A percentile compares a stretch with the other conserved stretches of the same genome.
Conservation (phyloP, 2,113 vertebrate species). For the Brachyhypopomus occidentalis region DNA sequence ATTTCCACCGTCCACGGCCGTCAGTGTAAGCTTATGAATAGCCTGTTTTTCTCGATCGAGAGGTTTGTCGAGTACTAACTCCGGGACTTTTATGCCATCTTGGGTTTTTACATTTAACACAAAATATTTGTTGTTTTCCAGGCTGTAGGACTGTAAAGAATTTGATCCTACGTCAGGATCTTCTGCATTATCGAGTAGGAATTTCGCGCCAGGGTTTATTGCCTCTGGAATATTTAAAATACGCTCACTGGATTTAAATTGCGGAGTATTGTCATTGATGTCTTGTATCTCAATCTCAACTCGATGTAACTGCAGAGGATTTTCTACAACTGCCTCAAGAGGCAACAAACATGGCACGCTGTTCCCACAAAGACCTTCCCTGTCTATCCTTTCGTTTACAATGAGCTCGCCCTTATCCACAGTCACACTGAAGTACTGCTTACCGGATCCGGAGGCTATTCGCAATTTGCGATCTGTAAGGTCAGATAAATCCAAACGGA, state of each 20-base stretch:
- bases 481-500: constrained; percentile 76
- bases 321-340: constrained; percentile 67
- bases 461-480: constrained; percentile 76
- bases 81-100: constrained; percentile 60
- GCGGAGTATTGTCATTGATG: constrained; percentile 75
- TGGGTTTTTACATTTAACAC: constrained; percentile 64
- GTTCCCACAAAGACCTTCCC: constrained; percentile 64
- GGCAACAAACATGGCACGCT: constrained; percentile 62
- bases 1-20: constrained; percentile 66
- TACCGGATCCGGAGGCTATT: constrained; percentile 76
- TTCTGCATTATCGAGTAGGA: constrained; percentile 59
- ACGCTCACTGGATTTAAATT: constrained; percentile 70
- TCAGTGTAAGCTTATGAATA: constrained; percentile 61
- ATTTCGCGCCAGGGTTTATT: constrained; percentile 67
- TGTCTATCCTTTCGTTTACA: constrained; percentile 65
- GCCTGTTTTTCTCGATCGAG: constrained; percentile 65
- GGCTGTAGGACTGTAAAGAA: constrained; percentile 52
- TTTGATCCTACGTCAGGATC: constrained; percentile 63
- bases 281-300: constrained; percentile 77
- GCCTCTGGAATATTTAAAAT: constrained; percentile 74
- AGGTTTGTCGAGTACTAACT: constrained; percentile 63
- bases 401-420: constrained; percentile 64
- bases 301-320: constrained; percentile 65
- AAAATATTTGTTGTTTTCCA: constrained; percentile 54
- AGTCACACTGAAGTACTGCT: constrained; percentile 75